Percentiles rank a stretch among this genome's conserved stretches.
Evolutionary conservation across 2,888 invertebrate genomes (phyloP).

Genomic region (Tanypteryx hageni): DNA sequence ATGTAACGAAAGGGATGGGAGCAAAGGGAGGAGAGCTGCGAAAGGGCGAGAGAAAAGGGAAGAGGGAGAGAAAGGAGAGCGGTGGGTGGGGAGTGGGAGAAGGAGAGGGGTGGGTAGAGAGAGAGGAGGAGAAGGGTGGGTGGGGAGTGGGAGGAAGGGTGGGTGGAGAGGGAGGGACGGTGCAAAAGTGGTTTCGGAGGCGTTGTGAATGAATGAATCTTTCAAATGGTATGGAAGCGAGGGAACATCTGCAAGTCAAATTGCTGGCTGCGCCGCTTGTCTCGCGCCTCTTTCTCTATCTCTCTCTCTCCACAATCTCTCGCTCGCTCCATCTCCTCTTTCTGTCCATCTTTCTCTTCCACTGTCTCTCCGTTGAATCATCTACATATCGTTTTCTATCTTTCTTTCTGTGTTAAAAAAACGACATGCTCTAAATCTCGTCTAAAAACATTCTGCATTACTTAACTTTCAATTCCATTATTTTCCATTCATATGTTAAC

Average conservation of each 20-base stretch:
- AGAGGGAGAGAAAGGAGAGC: neutral
- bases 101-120: neutral
- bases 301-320: neutral
- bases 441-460: too few species aligned
- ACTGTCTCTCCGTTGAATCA: neutral
- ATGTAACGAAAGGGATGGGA: neutral
- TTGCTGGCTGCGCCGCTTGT: slow-evolving; percentile 32
- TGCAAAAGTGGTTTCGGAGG: slow-evolving; percentile 43
- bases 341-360: neutral
- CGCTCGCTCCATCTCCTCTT: neutral
- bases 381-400: too few species aligned
- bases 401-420: too few species aligned
- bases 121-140: neutral
- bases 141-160: neutral
- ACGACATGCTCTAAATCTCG: too few species aligned
- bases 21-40: neutral
- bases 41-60: neutral
- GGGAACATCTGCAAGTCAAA: slow-evolving; percentile 59
- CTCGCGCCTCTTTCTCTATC: neutral
- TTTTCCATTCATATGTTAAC: too few species aligned
- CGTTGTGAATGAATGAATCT: slow-evolving; percentile 59
- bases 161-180: neutral
- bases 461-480: too few species aligned
- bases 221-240: slow-evolving; percentile 46
- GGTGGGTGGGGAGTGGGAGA: neutral